phyloP scores from a whole-genome alignment of 2,888 invertebrate genomes.

The Leistus spinibarbis region DNA sequence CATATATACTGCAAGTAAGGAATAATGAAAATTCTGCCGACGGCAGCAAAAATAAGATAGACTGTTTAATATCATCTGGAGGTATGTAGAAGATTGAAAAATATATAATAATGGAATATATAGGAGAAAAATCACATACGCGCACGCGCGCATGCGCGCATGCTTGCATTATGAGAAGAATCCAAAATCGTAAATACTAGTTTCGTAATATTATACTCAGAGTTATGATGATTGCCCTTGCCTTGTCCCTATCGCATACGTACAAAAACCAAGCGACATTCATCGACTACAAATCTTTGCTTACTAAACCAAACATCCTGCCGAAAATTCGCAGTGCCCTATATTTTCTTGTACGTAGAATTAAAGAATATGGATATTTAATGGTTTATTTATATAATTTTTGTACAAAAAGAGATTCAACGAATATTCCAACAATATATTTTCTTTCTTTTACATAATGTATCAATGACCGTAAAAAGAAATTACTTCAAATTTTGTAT shows the following conservation, averaged over 20 bases:
- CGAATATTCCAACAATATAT: too few species aligned
- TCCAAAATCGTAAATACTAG: constrained; percentile 25
- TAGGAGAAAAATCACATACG: constrained; percentile 23
- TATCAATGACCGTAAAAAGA: too few species aligned
- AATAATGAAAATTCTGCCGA: constrained; percentile 56
- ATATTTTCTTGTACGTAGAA: too few species aligned
- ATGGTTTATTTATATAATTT: too few species aligned
- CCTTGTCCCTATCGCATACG: constrained; percentile 7
- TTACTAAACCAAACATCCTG: too few species aligned
- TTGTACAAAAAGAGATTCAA: too few species aligned
- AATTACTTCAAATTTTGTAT: too few species aligned
- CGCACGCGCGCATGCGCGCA: not conserved
- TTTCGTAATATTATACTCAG: constrained; percentile 22
- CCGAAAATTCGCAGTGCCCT: too few species aligned
- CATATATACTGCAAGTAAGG: constrained; percentile 21
- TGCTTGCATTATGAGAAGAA: constrained; percentile 6
- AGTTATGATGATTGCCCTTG: constrained; percentile 24
- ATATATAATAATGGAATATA: constrained; percentile 48
- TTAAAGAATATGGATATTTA: too few species aligned
- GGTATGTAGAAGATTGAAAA: constrained; percentile 55
- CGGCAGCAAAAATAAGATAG: constrained; percentile 49
- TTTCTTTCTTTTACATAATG: too few species aligned
- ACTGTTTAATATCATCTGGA: constrained; percentile 50
- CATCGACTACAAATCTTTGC: too few species aligned
- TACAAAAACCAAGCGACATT: constrained; percentile 10